Conservation (phyloP, 1,140 invertebrate species). For the Ooceraea biroi region DNA sequence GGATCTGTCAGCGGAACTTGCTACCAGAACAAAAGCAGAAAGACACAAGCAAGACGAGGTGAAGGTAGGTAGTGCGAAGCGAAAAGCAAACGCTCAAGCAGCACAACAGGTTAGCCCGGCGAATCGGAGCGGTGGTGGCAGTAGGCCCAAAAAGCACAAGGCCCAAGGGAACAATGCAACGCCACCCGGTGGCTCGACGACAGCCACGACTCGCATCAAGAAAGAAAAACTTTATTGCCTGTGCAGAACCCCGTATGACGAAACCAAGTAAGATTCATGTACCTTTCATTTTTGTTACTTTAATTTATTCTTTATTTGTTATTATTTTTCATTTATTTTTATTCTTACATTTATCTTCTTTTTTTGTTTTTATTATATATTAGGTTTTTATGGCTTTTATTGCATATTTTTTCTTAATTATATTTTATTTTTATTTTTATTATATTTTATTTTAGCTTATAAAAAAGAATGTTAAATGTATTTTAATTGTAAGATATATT, state of each 20-base stretch:
- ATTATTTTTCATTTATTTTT: too few relatives aligned
- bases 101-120: slow-evolving; percentile 84
- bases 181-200: slow-evolving; percentile 78
- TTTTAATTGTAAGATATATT: not conserved
- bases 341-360: slow-evolving; percentile 12
- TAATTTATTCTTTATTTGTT: too few relatives aligned
- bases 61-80: slow-evolving; percentile 87
- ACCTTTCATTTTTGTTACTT: too few relatives aligned
- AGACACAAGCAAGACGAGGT: slow-evolving; percentile 91
- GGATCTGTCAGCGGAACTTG: slow-evolving; percentile 90
- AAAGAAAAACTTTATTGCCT: slow-evolving; percentile 96
- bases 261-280: slow-evolving; percentile 91
- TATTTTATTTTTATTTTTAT: slow-evolving; percentile 31
- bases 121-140: slow-evolving; percentile 72
- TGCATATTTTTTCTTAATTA: too few relatives aligned
- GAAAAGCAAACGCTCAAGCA: slow-evolving; percentile 86
- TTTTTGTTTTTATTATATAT: slow-evolving; percentile 8
- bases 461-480: not conserved
- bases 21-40: slow-evolving; percentile 89
- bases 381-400: too few relatives aligned
- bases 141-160: slow-evolving; percentile 82
- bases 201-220: slow-evolving; percentile 85
- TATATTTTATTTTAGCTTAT: not conserved
- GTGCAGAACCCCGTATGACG: slow-evolving; percentile 97
- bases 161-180: slow-evolving; percentile 76